Evolutionary conservation across 2,113 vertebrate genomes (phyloP).

Genomic region (Tachuris rubrigastra): DNA sequence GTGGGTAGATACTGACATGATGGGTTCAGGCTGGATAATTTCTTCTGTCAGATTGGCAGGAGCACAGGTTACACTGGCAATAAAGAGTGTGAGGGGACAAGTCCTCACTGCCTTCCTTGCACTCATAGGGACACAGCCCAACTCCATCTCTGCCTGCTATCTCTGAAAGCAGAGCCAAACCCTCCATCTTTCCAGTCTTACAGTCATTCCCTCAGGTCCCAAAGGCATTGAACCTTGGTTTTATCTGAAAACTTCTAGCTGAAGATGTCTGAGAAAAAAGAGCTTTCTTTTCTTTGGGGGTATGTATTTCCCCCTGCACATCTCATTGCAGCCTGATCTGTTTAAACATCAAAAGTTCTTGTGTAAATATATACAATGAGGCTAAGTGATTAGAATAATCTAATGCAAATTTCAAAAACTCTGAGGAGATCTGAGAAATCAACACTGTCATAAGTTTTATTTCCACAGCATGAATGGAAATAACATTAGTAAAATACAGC

Average conservation of each 20-base stretch:
- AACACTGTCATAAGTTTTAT: neutral
- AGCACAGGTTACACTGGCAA: rapidly evolving
- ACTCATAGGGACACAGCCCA: rapidly evolving
- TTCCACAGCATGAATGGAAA: conserved; percentile 37
- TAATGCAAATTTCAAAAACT: conserved; percentile 55
- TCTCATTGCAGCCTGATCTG: neutral
- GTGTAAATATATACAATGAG: conserved; percentile 47
- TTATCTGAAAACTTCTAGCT: neutral
- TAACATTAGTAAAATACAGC: conserved; percentile 1
- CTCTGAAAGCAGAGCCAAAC: neutral
- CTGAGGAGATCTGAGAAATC: conserved; percentile 52
- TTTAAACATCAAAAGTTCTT: conserved; percentile 50
- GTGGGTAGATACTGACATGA: neutral
- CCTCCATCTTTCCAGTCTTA: neutral
- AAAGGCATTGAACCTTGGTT: neutral
- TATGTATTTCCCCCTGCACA: neutral
- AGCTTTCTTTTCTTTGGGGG: conserved; percentile 5
- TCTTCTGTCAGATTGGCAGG: neutral
- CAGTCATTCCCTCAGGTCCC: neutral
- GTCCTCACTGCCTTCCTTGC: rapidly evolving
- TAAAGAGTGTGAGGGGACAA: rapidly evolving
- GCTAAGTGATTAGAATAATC: conserved; percentile 57
- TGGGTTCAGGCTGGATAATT: neutral
- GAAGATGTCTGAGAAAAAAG: neutral
- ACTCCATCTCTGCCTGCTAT: neutral